Percentiles rank a stretch among this genome's conserved stretches.
Evolutionary conservation across 2,888 invertebrate species (phyloP).

Genomic region (Hololepta plana): DNA sequence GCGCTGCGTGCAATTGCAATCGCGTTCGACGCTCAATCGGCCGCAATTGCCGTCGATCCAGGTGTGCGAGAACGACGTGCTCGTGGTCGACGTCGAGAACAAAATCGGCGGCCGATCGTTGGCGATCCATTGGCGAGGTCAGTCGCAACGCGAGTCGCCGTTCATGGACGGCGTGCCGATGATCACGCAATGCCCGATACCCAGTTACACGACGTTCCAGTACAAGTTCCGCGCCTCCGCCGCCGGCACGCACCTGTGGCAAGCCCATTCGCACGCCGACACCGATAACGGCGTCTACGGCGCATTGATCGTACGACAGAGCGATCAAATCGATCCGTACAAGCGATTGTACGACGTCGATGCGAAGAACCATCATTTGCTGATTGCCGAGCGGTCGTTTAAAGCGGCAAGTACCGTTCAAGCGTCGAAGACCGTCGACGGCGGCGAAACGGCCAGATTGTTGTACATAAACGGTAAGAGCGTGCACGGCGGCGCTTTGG

Average conservation of each 20-base stretch:
- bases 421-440: constrained; percentile 20
- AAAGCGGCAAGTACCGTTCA: constrained; percentile 28
- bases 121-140: constrained; percentile 63
- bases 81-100: constrained; percentile 56
- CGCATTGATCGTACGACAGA: constrained; percentile 48
- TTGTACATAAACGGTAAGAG: constrained; percentile 47
- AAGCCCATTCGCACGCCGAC: constrained; percentile 51
- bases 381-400: constrained; percentile 46
- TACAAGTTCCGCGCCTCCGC: constrained; percentile 50
- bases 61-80: constrained; percentile 52
- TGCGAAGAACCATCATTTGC: constrained; percentile 45
- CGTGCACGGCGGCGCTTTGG: constrained; percentile 22
- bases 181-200: constrained; percentile 60
- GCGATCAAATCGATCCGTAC: constrained; percentile 39
- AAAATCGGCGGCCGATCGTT: constrained; percentile 46
- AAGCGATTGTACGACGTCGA: constrained; percentile 50
- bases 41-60: constrained; percentile 38
- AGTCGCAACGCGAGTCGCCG: constrained; percentile 41
- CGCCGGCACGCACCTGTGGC: constrained; percentile 56
- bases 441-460: too few relatives aligned
- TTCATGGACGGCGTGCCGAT: constrained; percentile 62
- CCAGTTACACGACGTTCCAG: constrained; percentile 46
- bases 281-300: constrained; percentile 52
- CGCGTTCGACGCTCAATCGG: too few relatives aligned
- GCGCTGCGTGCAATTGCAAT: too few relatives aligned